Evolutionary conservation across 2,888 invertebrate species (phyloP).

Genomic region (Nephrotoma guestfalica): DNA sequence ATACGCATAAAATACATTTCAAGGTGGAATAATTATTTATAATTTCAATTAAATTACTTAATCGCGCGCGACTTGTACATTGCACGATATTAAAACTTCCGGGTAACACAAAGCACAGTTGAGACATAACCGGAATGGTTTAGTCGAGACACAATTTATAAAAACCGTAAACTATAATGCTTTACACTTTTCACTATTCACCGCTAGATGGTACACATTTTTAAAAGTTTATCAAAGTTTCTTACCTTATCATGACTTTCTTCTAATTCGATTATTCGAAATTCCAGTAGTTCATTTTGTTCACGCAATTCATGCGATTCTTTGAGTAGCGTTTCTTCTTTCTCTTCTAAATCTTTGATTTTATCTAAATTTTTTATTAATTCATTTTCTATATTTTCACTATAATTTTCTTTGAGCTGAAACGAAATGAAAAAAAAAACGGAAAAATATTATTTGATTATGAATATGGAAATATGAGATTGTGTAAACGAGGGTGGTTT

Average conservation of each 20-base stretch:
- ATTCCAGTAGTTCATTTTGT: conserved; percentile 67
- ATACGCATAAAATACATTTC: background rate
- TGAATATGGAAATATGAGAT: background rate
- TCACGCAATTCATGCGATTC: conserved; percentile 60
- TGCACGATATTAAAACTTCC: background rate
- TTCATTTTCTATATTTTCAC: conserved; percentile 16
- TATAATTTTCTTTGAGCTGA: conserved; percentile 22
- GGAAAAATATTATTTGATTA: background rate
- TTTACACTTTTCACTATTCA: background rate
- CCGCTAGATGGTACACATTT: background rate
- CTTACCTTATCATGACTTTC: conserved; percentile 40
- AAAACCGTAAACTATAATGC: background rate
- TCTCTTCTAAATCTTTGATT: conserved; percentile 33
- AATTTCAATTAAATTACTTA: background rate
- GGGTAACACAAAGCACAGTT: background rate
- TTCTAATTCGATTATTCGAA: conserved; percentile 61
- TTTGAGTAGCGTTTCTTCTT: conserved; percentile 43
- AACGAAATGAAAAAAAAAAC: conserved; percentile 7
- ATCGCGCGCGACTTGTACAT: background rate
- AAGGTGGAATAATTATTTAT: background rate
- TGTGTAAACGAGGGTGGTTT: too few species aligned
- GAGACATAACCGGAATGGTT: background rate
- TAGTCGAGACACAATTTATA: background rate
- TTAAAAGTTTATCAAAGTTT: background rate
- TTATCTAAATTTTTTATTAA: conserved; percentile 27